Evolutionary conservation across 1,140 invertebrate species (phyloP), one percentile per base, ranked within the genome.

Genomic region (Caenorhabditis tropicalis): DNA sequence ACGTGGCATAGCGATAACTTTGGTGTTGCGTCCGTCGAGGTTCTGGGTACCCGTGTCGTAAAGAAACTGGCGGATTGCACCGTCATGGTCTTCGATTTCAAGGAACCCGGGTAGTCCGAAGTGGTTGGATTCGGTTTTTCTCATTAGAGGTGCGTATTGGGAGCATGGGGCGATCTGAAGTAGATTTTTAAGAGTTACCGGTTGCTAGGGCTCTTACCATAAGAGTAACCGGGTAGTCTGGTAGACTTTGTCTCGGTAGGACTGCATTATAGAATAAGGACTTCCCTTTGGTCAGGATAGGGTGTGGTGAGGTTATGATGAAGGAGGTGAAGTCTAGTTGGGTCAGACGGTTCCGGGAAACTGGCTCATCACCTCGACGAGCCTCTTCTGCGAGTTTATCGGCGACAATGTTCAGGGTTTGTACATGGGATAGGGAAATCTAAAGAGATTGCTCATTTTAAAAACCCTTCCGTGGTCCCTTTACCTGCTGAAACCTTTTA

Each of bases 1-100:
- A n/a, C 86, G 82, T 19, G 88, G 88, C 87, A 88, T 87, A 16
- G 88, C 81, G 21, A 85, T 70, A 19, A 88, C 60, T 70, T 84
- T 84, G 19, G 74, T 80, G 74, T 84, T 84, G 6, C 83, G 70
- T 16, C 83, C 83, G 31, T 84, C 83, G 4, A 81, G 82, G 48
- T 83, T 88, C 48, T 74, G 79, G 15, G 43, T 84, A 21, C 87
- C 86, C 9, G 86, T 81, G 33, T 87, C 82, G n/a, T 88, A 53
- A 4, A 88, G 82, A 16, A 88, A 87, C 29, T 83, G 56, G 4
- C 81, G 48, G 21, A 88, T 56, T 12, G 79, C 79, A 27, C 49
- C 60, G 70, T 87, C 82, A 51, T 82, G 81, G 27, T 88, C 87
- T 81, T 88, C 87, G 36, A 88, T 81, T 36, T 88, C 87, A 24